Conservation (phyloP, 2,113 vertebrate genomes). For the Promerops cafer region DNA sequence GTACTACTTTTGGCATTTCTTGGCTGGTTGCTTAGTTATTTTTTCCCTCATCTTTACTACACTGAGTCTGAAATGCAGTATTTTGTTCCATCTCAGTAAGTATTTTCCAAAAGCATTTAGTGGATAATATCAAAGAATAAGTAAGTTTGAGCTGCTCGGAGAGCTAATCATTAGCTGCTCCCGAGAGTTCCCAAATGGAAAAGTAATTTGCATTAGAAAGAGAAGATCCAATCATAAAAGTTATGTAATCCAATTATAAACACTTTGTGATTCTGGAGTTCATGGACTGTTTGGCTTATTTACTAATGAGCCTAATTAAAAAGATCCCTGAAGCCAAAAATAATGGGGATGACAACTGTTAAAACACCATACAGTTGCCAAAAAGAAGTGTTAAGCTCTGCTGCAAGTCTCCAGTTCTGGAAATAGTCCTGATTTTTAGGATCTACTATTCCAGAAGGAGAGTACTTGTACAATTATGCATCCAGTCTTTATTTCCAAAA, state of each 20-base stretch:
- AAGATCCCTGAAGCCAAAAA: not conserved
- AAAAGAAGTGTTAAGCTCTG: not conserved
- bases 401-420: not conserved
- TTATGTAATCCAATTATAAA: not conserved
- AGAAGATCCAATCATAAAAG: not conserved
- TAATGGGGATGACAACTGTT: not conserved
- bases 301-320: not conserved
- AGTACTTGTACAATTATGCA: not conserved
- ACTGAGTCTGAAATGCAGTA: not conserved
- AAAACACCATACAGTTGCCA: not conserved
- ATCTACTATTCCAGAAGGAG: not conserved
- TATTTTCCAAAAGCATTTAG: not conserved
- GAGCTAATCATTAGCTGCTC: not conserved
- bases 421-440: not conserved
- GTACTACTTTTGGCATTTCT: not conserved
- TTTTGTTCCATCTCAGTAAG: not conserved
- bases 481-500: not conserved
- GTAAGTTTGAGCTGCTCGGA: not conserved
- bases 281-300: not conserved
- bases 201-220: not conserved
- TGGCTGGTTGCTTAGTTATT: not conserved
- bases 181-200: not conserved
- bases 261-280: not conserved
- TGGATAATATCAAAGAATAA: not conserved
- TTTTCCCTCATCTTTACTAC: not conserved